phyloP scores from a whole-genome alignment of 2,797 vertebrate species.

The Diplodus sargus region DNA sequence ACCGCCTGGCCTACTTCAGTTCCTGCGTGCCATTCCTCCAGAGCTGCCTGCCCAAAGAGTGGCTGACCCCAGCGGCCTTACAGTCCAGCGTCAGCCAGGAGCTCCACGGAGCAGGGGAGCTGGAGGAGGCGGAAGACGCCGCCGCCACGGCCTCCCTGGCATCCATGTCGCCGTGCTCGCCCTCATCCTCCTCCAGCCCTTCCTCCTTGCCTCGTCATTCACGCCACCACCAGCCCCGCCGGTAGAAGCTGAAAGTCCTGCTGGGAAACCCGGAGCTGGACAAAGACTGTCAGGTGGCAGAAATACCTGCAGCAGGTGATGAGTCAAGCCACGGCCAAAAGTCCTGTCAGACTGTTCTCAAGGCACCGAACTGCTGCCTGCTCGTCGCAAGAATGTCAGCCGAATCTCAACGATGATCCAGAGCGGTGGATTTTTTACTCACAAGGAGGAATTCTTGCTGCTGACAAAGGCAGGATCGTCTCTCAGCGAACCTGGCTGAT shows the following conservation, averaged over 20 bases:
- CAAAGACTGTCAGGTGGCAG: conserved; percentile 26
- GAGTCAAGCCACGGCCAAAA: conserved; percentile 29
- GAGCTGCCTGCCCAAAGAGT: conserved; percentile 99
- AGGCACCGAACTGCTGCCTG: conserved; percentile 13
- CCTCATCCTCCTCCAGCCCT: conserved; percentile 72
- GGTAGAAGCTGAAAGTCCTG: conserved; percentile 50
- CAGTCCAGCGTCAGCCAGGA: conserved; percentile 99
- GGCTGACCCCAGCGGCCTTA: conserved; percentile 97
- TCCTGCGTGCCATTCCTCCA: conserved; percentile 99
- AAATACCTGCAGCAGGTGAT: conserved; percentile 23
- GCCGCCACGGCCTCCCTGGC: conserved; percentile 85
- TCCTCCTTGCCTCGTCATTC: conserved; percentile 82
- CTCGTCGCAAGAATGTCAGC: conserved; percentile 29
- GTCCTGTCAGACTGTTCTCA: conserved; percentile 34
- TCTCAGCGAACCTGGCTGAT: neutral
- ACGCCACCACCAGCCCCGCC: conserved; percentile 78
- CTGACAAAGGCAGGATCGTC: conserved; percentile 36
- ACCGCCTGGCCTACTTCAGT: conserved; percentile 99
- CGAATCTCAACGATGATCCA: conserved; percentile 3
- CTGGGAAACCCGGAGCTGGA: neutral
- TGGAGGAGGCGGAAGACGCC: conserved; percentile 92
- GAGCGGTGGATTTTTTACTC: conserved; percentile 23
- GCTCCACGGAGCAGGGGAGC: conserved; percentile 93
- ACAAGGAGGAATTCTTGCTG: neutral
- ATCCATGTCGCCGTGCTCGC: conserved; percentile 80